phyloP scores from a whole-genome alignment of 2,797 vertebrate genomes.

The Macropodus opercularis region DNA sequence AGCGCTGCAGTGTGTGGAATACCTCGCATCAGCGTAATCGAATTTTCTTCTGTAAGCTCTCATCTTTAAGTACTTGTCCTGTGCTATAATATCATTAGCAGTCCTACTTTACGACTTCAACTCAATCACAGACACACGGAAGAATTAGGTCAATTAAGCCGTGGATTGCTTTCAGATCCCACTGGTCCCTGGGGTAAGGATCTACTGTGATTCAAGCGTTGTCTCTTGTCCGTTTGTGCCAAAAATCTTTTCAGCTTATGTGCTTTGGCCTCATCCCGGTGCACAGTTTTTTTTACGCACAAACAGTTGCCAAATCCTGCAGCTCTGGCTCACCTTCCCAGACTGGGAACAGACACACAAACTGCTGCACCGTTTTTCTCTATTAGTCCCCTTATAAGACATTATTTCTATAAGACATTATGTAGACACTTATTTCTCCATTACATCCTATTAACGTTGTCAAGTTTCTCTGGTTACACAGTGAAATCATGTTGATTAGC shows the following conservation, averaged over 20 bases:
- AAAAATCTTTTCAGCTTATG: slow-evolving; percentile 67
- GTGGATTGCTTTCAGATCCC: slow-evolving; percentile 51
- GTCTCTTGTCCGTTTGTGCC: slow-evolving; percentile 46
- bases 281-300: slow-evolving; percentile 50
- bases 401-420: background rate
- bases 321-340: slow-evolving; percentile 57
- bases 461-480: background rate
- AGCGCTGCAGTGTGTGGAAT: background rate
- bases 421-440: background rate
- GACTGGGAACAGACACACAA: slow-evolving; percentile 43
- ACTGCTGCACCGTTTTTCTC: slow-evolving; percentile 29
- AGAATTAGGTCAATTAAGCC: slow-evolving; percentile 58
- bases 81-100: slow-evolving; percentile 33
- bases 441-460: background rate
- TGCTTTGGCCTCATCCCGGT: slow-evolving; percentile 67
- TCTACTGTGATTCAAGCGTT: slow-evolving; percentile 53
- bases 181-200: slow-evolving; percentile 38
- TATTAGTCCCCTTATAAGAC: slow-evolving; percentile 31
- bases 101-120: slow-evolving; percentile 34
- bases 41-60: slow-evolving; percentile 23
- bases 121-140: slow-evolving; percentile 17
- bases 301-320: slow-evolving; percentile 56
- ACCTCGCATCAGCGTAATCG: slow-evolving; percentile 7
- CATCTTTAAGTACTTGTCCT: slow-evolving; percentile 41
- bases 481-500: background rate